phyloP scores from a whole-genome alignment of 2,797 vertebrate genomes.

The Syndactyla subalaris region DNA sequence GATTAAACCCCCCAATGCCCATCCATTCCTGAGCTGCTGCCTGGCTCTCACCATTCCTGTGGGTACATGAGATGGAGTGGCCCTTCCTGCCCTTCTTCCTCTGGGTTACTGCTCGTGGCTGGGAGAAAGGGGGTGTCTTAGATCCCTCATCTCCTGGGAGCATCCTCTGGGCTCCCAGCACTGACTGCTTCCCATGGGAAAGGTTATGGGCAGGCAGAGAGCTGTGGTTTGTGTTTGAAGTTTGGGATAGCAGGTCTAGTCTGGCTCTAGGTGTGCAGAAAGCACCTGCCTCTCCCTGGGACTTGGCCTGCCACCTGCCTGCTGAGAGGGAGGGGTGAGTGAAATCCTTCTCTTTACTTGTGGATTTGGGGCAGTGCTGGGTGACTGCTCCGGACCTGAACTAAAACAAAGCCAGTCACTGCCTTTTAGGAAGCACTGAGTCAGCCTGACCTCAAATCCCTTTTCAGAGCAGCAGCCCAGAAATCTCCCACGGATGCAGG shows the following conservation, averaged over 20 bases:
- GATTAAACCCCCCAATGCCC: too few species aligned
- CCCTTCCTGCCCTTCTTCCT: neutral
- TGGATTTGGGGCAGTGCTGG: neutral
- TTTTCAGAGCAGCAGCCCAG: neutral
- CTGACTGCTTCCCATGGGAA: neutral
- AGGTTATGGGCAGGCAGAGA: neutral
- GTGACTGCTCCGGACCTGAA: neutral
- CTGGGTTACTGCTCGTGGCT: rapidly evolving
- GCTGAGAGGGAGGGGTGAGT: neutral
- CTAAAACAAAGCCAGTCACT: neutral
- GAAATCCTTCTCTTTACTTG: neutral
- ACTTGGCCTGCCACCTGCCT: neutral
- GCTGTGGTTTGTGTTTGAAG: neutral
- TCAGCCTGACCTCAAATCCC: conserved; percentile 28
- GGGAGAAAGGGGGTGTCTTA: neutral
- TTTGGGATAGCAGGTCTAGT: neutral
- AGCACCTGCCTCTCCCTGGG: neutral
- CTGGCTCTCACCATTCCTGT: rapidly evolving
- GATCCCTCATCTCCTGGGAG: neutral
- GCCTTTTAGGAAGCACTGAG: conserved; percentile 9
- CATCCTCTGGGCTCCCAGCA: neutral
- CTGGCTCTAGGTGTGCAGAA: neutral
- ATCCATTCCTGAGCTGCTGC: neutral
- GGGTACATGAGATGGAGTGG: rapidly evolving
- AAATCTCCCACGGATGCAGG: neutral